Conservation (phyloP, 2,797 vertebrate species). For the Schizothorax lantsangensis region DNA sequence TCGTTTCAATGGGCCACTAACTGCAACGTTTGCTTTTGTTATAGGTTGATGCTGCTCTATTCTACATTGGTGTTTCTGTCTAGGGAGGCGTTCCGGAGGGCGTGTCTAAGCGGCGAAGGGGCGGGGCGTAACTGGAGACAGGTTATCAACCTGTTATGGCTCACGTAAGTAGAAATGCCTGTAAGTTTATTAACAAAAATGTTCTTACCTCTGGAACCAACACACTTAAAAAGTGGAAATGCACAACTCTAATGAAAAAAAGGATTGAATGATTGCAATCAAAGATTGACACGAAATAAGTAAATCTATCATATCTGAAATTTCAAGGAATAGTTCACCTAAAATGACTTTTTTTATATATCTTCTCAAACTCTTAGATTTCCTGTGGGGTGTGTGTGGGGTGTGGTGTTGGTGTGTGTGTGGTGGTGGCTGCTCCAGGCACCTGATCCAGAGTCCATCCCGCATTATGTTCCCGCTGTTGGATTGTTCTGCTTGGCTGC, state of each 20-base stretch:
- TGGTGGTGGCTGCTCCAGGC: slow-evolving; percentile 91
- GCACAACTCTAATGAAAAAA: not conserved
- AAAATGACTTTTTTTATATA: not conserved
- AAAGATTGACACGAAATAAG: not conserved
- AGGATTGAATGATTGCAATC: not conserved
- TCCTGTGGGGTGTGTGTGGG: slow-evolving; percentile 90
- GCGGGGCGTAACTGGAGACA: slow-evolving; percentile 88
- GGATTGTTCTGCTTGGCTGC: slow-evolving; percentile 88
- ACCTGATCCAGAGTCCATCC: slow-evolving; percentile 83
- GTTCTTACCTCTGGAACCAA: not conserved
- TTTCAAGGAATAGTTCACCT: not conserved
- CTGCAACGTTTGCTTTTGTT: slow-evolving; percentile 33
- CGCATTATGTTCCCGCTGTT: slow-evolving; percentile 89
- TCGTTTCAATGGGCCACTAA: not conserved
- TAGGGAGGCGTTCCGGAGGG: slow-evolving; percentile 94
- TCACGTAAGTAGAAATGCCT: slow-evolving; percentile 83
- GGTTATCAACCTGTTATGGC: slow-evolving; percentile 92
- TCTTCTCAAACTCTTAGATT: slow-evolving; percentile 76
- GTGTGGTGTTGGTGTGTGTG: slow-evolving; percentile 82
- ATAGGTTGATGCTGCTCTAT: slow-evolving; percentile 90
- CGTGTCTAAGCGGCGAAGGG: slow-evolving; percentile 88
- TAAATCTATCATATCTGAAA: not conserved
- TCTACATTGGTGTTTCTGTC: slow-evolving; percentile 91
- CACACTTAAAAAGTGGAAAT: not conserved
- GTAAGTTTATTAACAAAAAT: not conserved